Evolutionary conservation across 2,113 vertebrate genomes (phyloP).

Genomic region (Synodontis membranacea): DNA sequence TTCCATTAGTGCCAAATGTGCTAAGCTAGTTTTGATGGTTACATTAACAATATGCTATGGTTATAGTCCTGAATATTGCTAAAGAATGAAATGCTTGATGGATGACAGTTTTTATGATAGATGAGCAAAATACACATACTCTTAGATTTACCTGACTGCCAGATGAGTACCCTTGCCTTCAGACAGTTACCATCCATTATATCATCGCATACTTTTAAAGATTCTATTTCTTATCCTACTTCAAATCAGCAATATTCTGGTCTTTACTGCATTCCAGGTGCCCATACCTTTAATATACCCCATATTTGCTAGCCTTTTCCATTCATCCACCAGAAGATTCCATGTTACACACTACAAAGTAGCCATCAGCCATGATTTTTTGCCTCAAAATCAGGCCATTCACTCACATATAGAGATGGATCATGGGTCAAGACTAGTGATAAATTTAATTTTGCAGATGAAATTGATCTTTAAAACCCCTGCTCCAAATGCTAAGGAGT

Average conservation of each 20-base stretch:
- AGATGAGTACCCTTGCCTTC: background rate
- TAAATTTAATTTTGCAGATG: background rate
- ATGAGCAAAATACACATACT: background rate
- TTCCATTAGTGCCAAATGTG: background rate
- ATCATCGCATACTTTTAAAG: background rate
- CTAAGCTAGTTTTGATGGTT: background rate
- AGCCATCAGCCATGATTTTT: background rate
- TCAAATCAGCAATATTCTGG: background rate
- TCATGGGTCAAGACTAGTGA: background rate
- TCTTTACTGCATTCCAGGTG: background rate
- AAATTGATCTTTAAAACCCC: background rate
- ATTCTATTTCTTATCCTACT: background rate
- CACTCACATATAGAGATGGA: background rate
- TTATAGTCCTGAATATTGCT: background rate
- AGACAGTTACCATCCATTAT: background rate
- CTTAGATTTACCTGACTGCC: background rate
- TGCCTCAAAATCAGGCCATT: background rate
- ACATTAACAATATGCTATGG: background rate
- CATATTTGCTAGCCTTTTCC: background rate
- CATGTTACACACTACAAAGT: background rate
- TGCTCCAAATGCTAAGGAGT: background rate
- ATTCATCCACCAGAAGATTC: background rate
- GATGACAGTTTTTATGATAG: background rate
- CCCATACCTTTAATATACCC: background rate
- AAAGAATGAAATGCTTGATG: background rate